These are phyloP conservation scores for Anoplopoma fimbria DNA, from an alignment of 2,113 vertebrate genomes.

Conservation along the genomic window DNA sequence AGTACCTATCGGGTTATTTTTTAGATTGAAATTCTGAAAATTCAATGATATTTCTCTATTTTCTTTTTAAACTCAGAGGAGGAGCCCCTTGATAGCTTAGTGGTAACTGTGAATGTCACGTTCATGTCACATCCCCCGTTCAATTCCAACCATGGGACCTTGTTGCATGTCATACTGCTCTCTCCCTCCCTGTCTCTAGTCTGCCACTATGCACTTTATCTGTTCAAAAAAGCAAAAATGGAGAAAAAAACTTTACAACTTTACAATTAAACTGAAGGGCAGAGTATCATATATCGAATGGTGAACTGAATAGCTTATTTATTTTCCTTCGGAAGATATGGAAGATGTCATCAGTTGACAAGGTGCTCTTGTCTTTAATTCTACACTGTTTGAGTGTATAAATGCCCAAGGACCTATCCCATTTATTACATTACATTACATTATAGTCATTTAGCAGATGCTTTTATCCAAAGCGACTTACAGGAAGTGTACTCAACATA, in stretches of 20 bases:
- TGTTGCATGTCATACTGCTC: background rate
- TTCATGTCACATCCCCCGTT: too few relatives aligned
- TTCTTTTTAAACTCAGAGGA: background rate
- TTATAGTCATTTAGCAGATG: too few relatives aligned
- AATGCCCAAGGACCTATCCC: conserved; percentile 39
- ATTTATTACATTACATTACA: too few relatives aligned
- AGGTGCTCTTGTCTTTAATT: conserved; percentile 37
- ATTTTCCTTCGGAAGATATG: conserved; percentile 26
- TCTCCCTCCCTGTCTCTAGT: background rate
- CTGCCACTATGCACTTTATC: background rate
- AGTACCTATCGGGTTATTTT: too few relatives aligned
- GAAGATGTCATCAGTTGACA: conserved; percentile 11
- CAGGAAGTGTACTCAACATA: too few relatives aligned
- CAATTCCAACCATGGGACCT: background rate
- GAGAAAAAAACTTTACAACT: background rate
- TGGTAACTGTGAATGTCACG: background rate
- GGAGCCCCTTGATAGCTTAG: background rate
- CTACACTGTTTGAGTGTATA: conserved; percentile 23
- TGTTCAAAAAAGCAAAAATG: too few relatives aligned
- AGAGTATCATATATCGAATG: background rate
- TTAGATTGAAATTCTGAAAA: background rate
- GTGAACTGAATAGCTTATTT: conserved; percentile 9
- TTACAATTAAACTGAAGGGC: background rate
- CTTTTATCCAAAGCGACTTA: too few relatives aligned
- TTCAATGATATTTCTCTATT: background rate